These are phyloP conservation scores for Pogonomyrmex californicus DNA, from an alignment of 1,140 invertebrate species.

Conservation along the genomic window DNA sequence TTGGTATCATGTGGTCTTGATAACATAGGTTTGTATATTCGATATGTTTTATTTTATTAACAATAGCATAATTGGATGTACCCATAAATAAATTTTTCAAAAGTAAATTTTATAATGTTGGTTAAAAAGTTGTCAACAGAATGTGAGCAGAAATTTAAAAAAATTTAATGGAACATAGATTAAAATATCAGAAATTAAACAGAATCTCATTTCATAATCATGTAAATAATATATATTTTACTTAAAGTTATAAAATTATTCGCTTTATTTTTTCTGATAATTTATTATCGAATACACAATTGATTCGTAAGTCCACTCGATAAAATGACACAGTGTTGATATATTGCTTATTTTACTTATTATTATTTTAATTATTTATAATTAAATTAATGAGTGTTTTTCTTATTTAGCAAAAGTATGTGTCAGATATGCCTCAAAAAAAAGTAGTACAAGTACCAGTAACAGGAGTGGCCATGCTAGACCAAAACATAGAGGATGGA, in stretches of 20 bases:
- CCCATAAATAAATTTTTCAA: background rate
- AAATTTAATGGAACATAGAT: background rate
- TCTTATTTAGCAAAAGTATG: constrained; percentile 68
- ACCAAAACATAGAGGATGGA: constrained; percentile 92
- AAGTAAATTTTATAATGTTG: background rate
- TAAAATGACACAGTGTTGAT: background rate
- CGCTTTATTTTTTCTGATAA: background rate
- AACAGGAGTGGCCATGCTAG: constrained; percentile 89
- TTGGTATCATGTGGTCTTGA: background rate
- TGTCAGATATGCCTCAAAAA: constrained; percentile 90
- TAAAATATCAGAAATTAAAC: background rate
- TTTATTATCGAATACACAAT: too few relatives aligned
- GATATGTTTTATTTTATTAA: constrained; percentile 23
- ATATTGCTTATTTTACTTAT: background rate
- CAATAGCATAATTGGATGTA: background rate
- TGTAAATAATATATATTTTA: too few relatives aligned
- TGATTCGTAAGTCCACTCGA: too few relatives aligned
- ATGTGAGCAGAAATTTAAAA: background rate
- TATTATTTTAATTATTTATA: background rate
- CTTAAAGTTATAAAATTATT: background rate
- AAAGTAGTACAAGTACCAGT: constrained; percentile 89
- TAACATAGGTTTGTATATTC: constrained; percentile 61
- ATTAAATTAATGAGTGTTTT: background rate
- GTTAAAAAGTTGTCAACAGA: background rate
- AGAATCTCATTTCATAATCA: background rate